These are phyloP conservation scores for Glaucopsyche alexis DNA, from an alignment of 2,888 invertebrate genomes.

Conservation along the genomic window DNA sequence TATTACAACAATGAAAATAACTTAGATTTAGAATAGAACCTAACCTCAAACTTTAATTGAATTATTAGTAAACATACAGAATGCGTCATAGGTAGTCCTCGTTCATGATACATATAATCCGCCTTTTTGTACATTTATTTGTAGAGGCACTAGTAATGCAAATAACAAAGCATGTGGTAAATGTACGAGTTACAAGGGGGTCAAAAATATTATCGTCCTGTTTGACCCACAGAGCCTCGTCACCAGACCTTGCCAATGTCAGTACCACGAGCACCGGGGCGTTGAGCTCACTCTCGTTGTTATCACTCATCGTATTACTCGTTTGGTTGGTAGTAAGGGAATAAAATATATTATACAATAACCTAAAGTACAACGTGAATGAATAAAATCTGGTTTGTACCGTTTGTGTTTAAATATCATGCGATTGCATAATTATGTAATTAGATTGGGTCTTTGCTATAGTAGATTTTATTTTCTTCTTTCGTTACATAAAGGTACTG, in stretches of 20 bases:
- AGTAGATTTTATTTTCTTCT: neutral
- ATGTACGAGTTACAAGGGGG: slow-evolving; percentile 23
- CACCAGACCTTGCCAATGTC: slow-evolving; percentile 37
- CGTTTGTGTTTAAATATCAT: neutral
- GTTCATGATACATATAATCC: neutral
- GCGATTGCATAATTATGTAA: neutral
- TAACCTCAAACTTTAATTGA: neutral
- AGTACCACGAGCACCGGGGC: slow-evolving; percentile 29
- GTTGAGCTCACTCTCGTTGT: slow-evolving; percentile 33
- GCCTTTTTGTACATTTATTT: neutral
- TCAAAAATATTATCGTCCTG: slow-evolving; percentile 37
- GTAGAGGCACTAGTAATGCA: neutral
- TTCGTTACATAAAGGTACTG: neutral
- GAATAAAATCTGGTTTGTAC: neutral
- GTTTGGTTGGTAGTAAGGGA: neutral
- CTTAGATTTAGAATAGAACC: neutral
- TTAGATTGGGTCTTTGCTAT: neutral
- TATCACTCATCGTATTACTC: neutral
- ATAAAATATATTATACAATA: neutral
- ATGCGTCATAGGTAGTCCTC: neutral
- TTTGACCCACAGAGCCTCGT: slow-evolving; percentile 36
- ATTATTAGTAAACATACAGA: neutral
- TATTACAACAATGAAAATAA: no score
- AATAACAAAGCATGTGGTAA: slow-evolving; percentile 3
- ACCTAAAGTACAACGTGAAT: neutral